These are phyloP conservation scores for sheep (Ovis aries) DNA, from an alignment of 2,113 vertebrate species.

Conservation along the genomic window DNA sequence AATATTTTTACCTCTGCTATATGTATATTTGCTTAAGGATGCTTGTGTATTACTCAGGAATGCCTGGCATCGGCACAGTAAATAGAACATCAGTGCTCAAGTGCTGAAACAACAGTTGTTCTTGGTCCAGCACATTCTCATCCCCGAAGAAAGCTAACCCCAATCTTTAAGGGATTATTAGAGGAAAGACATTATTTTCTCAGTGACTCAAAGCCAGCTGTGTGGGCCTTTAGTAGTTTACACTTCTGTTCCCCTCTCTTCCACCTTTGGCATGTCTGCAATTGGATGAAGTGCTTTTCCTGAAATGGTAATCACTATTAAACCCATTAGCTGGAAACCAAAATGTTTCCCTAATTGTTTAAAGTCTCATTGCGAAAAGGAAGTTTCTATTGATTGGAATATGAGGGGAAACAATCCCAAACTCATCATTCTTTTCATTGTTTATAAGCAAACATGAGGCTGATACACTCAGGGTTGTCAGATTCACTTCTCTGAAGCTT, in stretches of 20 bases:
- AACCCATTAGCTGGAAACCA: slow-evolving; percentile 70
- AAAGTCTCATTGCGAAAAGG: slow-evolving; percentile 61
- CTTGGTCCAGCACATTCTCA: slow-evolving; percentile 32
- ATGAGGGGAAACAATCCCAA: slow-evolving; percentile 48
- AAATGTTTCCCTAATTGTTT: slow-evolving; percentile 71
- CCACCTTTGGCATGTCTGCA: slow-evolving; percentile 53
- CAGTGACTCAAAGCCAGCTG: slow-evolving; percentile 44
- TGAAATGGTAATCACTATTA: slow-evolving; percentile 62
- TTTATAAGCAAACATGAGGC: slow-evolving; percentile 46
- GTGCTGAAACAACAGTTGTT: slow-evolving; percentile 18
- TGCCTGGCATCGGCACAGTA: slow-evolving; percentile 4
- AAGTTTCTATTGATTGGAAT: slow-evolving; percentile 68
- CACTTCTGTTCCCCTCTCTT: background rate
- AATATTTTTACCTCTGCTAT: background rate
- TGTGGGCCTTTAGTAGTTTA: background rate
- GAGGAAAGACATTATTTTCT: slow-evolving; percentile 43
- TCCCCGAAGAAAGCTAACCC: background rate
- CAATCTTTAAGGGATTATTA: slow-evolving; percentile 15
- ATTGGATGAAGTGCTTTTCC: slow-evolving; percentile 66
- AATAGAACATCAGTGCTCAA: background rate
- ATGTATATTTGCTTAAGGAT: slow-evolving; percentile 12
- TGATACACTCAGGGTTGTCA: background rate
- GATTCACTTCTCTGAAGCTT: slow-evolving; percentile 2
- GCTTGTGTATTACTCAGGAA: background rate
- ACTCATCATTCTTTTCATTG: slow-evolving; percentile 47